Conservation (phyloP, 2,797 vertebrate genomes). For the Anguilla anguilla region DNA sequence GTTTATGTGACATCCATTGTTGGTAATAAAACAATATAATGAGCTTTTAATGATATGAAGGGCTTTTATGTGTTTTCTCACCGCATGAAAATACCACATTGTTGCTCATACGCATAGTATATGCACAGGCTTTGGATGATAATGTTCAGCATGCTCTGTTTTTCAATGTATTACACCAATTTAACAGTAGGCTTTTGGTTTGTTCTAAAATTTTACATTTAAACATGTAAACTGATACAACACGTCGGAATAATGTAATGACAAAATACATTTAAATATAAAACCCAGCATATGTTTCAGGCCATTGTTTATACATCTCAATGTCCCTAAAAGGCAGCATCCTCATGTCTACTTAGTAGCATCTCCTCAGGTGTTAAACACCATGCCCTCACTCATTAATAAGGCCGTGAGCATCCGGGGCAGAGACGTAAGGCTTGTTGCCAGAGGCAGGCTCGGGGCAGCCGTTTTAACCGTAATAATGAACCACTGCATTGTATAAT, state of each 20-base stretch:
- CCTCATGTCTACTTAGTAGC: not conserved
- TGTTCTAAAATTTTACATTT: not conserved
- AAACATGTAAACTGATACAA: not conserved
- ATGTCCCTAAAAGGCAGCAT: not conserved
- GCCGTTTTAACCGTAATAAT: slow-evolving; percentile 44
- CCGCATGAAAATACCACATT: not conserved
- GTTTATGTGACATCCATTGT: slow-evolving; percentile 3
- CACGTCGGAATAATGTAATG: not conserved
- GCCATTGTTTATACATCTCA: not conserved
- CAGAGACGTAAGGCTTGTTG: slow-evolving; percentile 38
- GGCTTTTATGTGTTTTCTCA: not conserved
- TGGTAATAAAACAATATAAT: slow-evolving; percentile 1
- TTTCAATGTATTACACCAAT: not conserved
- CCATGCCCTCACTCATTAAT: slow-evolving; percentile 34
- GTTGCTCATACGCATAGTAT: not conserved
- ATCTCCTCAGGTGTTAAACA: slow-evolving; percentile 8
- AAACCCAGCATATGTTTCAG: not conserved
- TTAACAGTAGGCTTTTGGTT: not conserved
- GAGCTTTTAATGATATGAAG: not conserved
- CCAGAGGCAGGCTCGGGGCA: slow-evolving; percentile 42
- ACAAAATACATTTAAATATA: not conserved
- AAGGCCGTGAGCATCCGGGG: slow-evolving; percentile 27
- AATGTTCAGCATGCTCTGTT: not conserved
- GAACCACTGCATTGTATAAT: slow-evolving; percentile 43
- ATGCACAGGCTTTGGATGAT: not conserved